Percentiles rank a stretch among this genome's conserved stretches.
Evolutionary conservation across 2,888 invertebrate genomes (phyloP).

Genomic region (Druceiella hillmani): DNA sequence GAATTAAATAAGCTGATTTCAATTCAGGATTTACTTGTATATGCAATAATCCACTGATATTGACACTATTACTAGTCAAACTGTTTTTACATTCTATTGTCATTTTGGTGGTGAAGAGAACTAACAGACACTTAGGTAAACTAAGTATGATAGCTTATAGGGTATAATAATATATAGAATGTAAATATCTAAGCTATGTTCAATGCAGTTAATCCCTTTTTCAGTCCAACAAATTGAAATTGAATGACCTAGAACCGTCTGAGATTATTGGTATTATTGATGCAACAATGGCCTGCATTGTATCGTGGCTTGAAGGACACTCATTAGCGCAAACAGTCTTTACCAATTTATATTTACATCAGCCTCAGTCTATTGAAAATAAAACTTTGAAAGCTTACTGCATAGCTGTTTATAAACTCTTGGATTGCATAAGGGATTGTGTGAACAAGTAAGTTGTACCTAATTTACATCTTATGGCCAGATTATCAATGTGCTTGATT

Average conservation of each 20-base stretch:
- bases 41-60: no score
- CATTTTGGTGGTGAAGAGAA: no score
- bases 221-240: constrained; percentile 70
- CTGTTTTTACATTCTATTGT: no score
- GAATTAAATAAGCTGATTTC: no score
- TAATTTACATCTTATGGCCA: constrained; percentile 14
- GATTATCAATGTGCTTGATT: no score
- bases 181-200: no score
- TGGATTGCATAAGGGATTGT: constrained; percentile 85
- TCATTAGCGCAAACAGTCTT: constrained; percentile 96
- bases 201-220: constrained; percentile 30
- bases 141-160: no score
- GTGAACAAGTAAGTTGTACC: constrained; percentile 65
- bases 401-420: constrained; percentile 80
- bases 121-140: no score
- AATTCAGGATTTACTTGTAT: no score
- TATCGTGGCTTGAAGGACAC: constrained; percentile 97
- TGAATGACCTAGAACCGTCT: constrained; percentile 65
- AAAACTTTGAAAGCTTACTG: constrained; percentile 81
- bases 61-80: no score
- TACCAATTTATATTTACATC: constrained; percentile 92
- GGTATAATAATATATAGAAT: no score
- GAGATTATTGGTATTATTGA: constrained; percentile 94
- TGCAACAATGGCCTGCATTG: constrained; percentile 87
- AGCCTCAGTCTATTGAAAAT: constrained; percentile 79